Evolutionary conservation across 2,797 vertebrate genomes (phyloP).

Genomic region (Mormyrus proboscirostris): DNA sequence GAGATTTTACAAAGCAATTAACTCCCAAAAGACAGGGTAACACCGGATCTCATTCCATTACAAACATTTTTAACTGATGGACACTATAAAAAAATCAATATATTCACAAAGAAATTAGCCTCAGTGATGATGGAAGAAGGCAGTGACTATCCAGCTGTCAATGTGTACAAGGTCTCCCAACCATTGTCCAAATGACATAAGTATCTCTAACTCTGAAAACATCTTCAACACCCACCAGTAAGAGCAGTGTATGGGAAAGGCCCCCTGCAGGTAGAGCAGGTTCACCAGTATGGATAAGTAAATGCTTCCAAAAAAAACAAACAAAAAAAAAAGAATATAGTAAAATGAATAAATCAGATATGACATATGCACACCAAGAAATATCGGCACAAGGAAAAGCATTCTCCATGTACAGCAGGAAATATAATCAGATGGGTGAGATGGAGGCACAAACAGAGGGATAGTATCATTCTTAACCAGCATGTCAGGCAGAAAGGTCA

Average conservation of each 20-base stretch:
- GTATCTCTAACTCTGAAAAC: not conserved
- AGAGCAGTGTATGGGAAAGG: not conserved
- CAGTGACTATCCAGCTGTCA: not conserved
- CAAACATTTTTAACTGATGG: not conserved
- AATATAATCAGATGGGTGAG: not conserved
- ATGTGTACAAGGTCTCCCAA: not conserved
- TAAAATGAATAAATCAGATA: not conserved
- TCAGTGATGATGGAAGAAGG: not conserved
- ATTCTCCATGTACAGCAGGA: not conserved
- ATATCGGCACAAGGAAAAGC: not conserved
- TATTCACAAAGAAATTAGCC: not conserved
- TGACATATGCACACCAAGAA: not conserved
- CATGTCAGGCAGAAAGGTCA: not conserved
- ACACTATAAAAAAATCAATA: not conserved
- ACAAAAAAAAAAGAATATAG: not conserved
- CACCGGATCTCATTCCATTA: not conserved
- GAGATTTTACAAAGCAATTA: not conserved
- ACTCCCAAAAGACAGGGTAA: not conserved
- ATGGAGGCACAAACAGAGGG: not conserved
- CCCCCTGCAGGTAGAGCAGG: not conserved
- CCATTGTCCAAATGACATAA: not conserved
- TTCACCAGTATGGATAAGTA: not conserved
- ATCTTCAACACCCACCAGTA: not conserved
- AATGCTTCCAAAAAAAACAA: not conserved
- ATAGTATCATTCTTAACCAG: not conserved